These are phyloP conservation scores for Drosophila macrospina DNA, from an alignment of 2,888 invertebrate genomes.

Conservation along the genomic window DNA sequence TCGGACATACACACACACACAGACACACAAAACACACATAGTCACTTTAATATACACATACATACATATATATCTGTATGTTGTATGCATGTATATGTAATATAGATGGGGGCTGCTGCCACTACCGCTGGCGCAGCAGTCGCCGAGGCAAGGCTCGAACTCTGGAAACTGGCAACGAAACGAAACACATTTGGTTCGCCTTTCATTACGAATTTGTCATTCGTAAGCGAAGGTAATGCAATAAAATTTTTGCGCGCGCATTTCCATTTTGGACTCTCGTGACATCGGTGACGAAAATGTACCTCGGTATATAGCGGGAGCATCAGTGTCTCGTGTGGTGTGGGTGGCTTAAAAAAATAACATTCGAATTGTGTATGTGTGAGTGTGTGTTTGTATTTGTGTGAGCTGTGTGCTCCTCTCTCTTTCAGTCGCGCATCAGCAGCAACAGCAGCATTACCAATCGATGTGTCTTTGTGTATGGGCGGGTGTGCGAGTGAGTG, in stretches of 20 bases:
- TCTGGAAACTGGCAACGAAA: conserved; percentile 73
- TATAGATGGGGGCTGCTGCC: conserved; percentile 48
- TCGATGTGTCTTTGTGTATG: conserved; percentile 52
- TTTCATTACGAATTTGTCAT: conserved; percentile 85
- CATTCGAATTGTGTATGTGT: conserved; percentile 50
- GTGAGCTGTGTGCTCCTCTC: conserved; percentile 10
- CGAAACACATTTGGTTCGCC: conserved; percentile 78
- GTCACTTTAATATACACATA: conserved; percentile 19
- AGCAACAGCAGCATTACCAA: conserved; percentile 31
- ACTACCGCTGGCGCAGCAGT: conserved; percentile 28
- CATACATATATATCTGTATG: conserved; percentile 36
- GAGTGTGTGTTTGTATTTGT: conserved; percentile 21
- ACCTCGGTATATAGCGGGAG: conserved; percentile 68
- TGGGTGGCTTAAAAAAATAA: conserved; percentile 76
- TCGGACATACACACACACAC: conserved; percentile 66
- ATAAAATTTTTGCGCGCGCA: conserved; percentile 82
- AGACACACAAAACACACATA: conserved; percentile 24
- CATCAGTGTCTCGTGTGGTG: conserved; percentile 44
- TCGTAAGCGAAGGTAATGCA: conserved; percentile 85
- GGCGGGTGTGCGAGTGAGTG: conserved; percentile 61
- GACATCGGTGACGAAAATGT: conserved; percentile 50
- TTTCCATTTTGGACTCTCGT: conserved; percentile 65
- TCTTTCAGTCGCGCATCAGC: conserved; percentile 12
- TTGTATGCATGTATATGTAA: conserved; percentile 49
- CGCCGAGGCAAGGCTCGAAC: conserved; percentile 55